Percentiles rank a stretch among this genome's conserved stretches.
Conservation (phyloP, 2,888 invertebrate genomes). For the Drosophila melanosoma region DNA sequence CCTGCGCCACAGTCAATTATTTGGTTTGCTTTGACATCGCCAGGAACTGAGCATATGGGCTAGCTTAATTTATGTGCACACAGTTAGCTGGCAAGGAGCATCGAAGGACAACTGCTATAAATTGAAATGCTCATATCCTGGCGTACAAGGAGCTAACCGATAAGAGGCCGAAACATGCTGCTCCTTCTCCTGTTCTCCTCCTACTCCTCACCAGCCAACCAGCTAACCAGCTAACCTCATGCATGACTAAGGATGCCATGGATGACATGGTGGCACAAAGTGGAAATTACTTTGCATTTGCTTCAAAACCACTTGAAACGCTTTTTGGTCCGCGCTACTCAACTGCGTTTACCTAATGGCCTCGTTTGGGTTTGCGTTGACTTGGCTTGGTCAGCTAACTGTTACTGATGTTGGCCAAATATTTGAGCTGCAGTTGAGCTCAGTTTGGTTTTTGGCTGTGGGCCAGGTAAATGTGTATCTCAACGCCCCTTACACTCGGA, state of each 20-base stretch:
- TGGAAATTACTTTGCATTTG: conserved; percentile 72
- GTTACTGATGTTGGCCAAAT: conserved; percentile 57
- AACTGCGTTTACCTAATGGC: conserved; percentile 73
- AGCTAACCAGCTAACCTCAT: conserved; percentile 11
- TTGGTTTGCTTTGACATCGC: conserved; percentile 43
- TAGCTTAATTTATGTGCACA: conserved; percentile 72
- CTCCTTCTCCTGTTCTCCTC: not conserved
- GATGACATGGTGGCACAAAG: conserved; percentile 57
- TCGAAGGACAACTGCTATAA: conserved; percentile 65
- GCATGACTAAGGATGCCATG: conserved; percentile 63
- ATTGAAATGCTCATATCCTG: conserved; percentile 77
- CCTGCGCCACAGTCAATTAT: conserved; percentile 40
- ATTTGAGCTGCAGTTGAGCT: conserved; percentile 51
- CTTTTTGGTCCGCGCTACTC: conserved; percentile 2
- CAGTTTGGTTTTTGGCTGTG: conserved; percentile 5
- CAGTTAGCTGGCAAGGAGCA: conserved; percentile 24
- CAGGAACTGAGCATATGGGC: conserved; percentile 11
- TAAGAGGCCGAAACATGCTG: conserved; percentile 36
- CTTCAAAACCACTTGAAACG: conserved; percentile 53
- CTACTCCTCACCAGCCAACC: not conserved
- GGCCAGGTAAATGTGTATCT: conserved; percentile 60
- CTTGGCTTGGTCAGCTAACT: conserved; percentile 54
- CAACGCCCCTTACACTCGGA: conserved; percentile 32
- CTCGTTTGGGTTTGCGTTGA: conserved; percentile 43
- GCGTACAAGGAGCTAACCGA: conserved; percentile 46